Conservation (phyloP, 2,113 vertebrate species). For the Brachypodius melanocephalos region DNA sequence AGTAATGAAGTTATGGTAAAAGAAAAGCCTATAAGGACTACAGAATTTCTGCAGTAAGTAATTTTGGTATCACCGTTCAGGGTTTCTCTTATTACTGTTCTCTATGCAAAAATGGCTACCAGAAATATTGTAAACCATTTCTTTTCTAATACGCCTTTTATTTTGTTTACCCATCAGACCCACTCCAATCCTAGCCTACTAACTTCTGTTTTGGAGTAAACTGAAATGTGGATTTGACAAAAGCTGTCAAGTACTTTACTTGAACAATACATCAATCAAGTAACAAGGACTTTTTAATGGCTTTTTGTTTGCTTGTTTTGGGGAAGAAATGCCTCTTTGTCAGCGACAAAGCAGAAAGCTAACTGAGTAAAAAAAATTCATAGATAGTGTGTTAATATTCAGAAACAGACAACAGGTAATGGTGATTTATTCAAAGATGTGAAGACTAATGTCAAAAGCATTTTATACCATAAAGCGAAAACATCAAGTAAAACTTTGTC, state of each 20-base stretch:
- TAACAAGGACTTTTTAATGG: background rate
- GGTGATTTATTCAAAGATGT: background rate
- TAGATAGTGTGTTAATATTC: background rate
- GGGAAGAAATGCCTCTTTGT: background rate
- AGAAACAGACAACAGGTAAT: background rate
- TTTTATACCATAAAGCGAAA: background rate
- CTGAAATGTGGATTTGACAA: background rate
- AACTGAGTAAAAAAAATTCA: background rate
- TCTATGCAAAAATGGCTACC: background rate
- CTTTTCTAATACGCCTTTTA: background rate
- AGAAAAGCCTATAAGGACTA: background rate
- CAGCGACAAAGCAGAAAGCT: background rate
- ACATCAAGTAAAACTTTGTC: background rate
- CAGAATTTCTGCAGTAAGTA: background rate
- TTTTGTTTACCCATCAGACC: background rate
- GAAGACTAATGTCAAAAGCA: background rate
- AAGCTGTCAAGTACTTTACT: background rate
- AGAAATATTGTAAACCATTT: background rate
- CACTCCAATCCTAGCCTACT: background rate
- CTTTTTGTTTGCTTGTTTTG: background rate
- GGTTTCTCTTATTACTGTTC: background rate
- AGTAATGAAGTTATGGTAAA: background rate
- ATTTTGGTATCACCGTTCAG: background rate
- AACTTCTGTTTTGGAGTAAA: background rate
- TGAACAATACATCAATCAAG: rapidly evolving